phyloP scores from a whole-genome alignment of 2,113 vertebrate genomes.

The Neodontobutis hainanensis region DNA sequence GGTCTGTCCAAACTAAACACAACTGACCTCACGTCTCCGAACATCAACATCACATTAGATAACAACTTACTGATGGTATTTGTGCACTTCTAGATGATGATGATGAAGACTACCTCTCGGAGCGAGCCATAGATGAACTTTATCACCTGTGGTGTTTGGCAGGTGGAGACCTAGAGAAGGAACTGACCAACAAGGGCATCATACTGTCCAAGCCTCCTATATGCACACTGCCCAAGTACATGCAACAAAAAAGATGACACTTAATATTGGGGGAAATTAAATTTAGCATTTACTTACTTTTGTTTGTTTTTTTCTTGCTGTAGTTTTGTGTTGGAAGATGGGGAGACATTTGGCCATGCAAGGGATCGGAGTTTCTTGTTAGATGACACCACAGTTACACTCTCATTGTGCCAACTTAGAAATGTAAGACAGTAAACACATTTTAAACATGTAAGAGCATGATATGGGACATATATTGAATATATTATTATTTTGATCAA shows the following conservation, averaged over 20 bases:
- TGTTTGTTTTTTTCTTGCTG: neutral
- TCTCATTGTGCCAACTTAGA: constrained; percentile 92
- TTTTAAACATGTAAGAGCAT: neutral
- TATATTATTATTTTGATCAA: too few species aligned
- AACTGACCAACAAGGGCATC: constrained; percentile 95
- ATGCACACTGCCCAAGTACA: constrained; percentile 96
- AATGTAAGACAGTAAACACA: constrained; percentile 80
- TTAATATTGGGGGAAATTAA: neutral
- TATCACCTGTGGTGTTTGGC: constrained; percentile 98
- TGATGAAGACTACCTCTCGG: constrained; percentile 86
- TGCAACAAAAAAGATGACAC: neutral
- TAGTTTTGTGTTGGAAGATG: constrained; percentile 95
- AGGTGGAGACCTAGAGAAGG: constrained; percentile 97
- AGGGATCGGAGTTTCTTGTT: constrained; percentile 93
- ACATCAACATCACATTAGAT: neutral
- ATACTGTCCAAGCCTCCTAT: constrained; percentile 95
- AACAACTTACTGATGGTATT: neutral
- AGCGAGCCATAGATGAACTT: constrained; percentile 93
- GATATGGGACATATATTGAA: neutral
- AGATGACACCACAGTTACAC: constrained; percentile 93
- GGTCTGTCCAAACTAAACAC: constrained; percentile 72
- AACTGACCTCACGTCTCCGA: neutral
- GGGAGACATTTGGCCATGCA: constrained; percentile 93
- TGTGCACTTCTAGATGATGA: constrained; percentile 75
- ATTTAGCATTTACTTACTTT: neutral